Evolutionary conservation across 2,113 vertebrate species (phyloP).

Genomic region (Phoenicopterus ruber): DNA sequence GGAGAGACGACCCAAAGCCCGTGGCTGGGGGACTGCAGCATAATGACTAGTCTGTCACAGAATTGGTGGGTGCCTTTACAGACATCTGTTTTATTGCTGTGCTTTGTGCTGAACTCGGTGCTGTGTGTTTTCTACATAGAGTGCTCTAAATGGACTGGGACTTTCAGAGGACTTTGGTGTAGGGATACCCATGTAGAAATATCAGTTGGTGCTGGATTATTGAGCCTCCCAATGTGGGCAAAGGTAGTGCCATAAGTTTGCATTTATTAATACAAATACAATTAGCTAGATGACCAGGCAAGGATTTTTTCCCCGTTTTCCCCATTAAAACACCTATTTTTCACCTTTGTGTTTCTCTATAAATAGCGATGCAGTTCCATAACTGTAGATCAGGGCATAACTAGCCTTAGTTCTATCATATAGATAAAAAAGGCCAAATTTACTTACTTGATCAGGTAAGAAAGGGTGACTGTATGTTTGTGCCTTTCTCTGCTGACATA

Average conservation of each 20-base stretch:
- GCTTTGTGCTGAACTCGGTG: background rate
- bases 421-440: background rate
- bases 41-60: background rate
- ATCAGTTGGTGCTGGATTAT: background rate
- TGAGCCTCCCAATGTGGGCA: background rate
- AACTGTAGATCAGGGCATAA: background rate
- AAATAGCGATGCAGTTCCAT: background rate
- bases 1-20: background rate
- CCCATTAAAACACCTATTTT: background rate
- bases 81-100: background rate
- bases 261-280: background rate
- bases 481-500: background rate
- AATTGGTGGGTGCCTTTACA: background rate
- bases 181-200: background rate
- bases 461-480: background rate
- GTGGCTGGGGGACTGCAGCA: background rate
- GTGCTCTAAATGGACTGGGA: background rate
- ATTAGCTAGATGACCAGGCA: background rate
- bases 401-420: background rate
- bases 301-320: background rate
- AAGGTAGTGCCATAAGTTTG: background rate
- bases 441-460: background rate
- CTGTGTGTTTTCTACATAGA: background rate
- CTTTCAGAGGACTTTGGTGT: background rate
- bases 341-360: background rate